Conservation (phyloP, 1,140 invertebrate genomes). For the Cotesia typhae region DNA sequence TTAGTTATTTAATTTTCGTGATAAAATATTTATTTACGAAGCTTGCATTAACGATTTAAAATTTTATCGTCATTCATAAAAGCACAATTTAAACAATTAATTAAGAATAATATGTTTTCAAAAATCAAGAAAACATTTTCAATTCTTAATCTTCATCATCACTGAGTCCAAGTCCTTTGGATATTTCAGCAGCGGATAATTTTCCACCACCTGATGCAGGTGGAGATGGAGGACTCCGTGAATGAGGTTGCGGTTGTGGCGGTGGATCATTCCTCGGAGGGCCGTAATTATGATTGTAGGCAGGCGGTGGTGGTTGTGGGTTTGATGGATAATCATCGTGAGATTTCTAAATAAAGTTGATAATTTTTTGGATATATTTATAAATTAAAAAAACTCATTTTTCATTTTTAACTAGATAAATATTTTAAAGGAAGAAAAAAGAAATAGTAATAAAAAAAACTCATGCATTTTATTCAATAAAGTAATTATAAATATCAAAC, state of each 20-base stretch:
- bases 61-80: not conserved
- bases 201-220: constrained; percentile 49
- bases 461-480: not conserved
- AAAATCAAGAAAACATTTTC: not conserved
- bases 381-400: not conserved
- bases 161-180: constrained; percentile 58
- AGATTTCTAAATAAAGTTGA: constrained; percentile 42
- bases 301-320: constrained; percentile 30
- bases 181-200: constrained; percentile 59
- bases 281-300: constrained; percentile 30
- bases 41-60: too few species aligned
- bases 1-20: too few species aligned
- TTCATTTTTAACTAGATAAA: not conserved
- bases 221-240: constrained; percentile 39
- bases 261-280: constrained; percentile 32
- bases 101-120: not conserved
- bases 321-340: constrained; percentile 39
- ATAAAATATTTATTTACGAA: too few species aligned
- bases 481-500: not conserved
- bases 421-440: not conserved
- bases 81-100: not conserved
- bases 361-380: not conserved
- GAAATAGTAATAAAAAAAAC: not conserved
- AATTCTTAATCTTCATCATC: constrained; percentile 51
- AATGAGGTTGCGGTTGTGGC: constrained; percentile 34